Evolutionary conservation across 2,113 vertebrate genomes (phyloP).

Genomic region (Perognathus longimembris): DNA sequence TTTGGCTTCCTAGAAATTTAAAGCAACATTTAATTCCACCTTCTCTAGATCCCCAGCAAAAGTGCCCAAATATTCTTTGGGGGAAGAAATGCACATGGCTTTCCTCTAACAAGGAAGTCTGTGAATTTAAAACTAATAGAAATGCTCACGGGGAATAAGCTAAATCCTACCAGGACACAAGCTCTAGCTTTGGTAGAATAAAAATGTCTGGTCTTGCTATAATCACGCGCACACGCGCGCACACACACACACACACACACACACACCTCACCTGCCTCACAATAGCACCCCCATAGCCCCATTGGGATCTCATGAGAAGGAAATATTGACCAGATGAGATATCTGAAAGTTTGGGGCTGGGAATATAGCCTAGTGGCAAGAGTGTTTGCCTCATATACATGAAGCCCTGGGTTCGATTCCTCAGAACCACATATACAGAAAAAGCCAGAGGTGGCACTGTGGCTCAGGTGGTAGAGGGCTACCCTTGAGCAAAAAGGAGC

Average conservation of each 20-base stretch:
- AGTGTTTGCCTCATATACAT: no score
- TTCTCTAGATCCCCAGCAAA: not conserved
- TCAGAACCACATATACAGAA: no score
- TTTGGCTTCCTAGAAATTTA: conserved; percentile 23
- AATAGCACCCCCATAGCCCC: not conserved
- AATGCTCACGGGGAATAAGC: conserved; percentile 34
- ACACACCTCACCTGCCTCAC: not conserved
- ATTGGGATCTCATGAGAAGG: not conserved
- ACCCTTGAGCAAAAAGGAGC: no score
- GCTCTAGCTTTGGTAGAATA: conserved; percentile 6
- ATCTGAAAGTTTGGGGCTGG: no score
- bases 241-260: not conserved
- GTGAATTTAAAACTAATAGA: not conserved
- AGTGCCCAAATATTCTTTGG: not conserved
- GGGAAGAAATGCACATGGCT: not conserved
- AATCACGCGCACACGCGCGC: not conserved
- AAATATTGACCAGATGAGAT: not conserved
- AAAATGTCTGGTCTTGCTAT: not conserved
- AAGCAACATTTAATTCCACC: conserved; percentile 36
- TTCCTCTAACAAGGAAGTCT: not conserved
- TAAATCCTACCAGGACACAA: not conserved
- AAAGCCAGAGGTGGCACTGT: no score
- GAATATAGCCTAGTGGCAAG: no score
- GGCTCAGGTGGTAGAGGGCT: no score
- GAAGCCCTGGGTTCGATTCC: no score